A percentile compares a stretch with the other conserved stretches of the same genome.
Evolutionary conservation across 2,113 vertebrate species (phyloP).

Genomic region (Tautogolabrus adspersus): DNA sequence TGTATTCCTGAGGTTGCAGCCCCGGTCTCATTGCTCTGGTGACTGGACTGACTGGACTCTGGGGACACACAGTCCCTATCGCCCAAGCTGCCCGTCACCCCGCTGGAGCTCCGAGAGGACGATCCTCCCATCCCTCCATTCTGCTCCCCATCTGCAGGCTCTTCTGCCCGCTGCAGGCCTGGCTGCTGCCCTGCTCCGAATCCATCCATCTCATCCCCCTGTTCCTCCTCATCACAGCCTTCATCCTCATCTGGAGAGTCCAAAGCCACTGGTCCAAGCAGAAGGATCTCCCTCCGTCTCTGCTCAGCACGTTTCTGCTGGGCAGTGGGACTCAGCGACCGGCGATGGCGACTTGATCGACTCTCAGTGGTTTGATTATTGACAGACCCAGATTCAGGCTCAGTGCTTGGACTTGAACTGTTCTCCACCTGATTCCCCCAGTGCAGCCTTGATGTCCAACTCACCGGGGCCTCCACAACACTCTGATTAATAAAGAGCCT

Average conservation of each 20-base stretch:
- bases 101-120: constrained; percentile 82
- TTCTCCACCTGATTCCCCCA: constrained; percentile 63
- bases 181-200: constrained; percentile 5
- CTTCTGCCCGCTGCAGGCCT: constrained; percentile 18
- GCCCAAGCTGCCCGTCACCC: constrained; percentile 83
- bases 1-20: constrained; percentile 82
- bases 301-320: constrained; percentile 79
- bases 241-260: constrained; percentile 79
- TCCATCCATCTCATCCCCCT: constrained; percentile 25
- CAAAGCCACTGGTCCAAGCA: constrained; percentile 79
- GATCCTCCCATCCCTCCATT: constrained; percentile 66
- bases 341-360: background rate
- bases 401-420: constrained; percentile 13
- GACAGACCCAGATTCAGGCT: constrained; percentile 7
- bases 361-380: background rate
- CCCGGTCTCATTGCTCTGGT: constrained; percentile 82
- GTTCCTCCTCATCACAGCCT: constrained; percentile 63
- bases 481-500: constrained; percentile 74
- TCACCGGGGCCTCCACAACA: constrained; percentile 75
- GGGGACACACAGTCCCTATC: constrained; percentile 83
- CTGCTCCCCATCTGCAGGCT: constrained; percentile 61
- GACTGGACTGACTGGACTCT: constrained; percentile 82
- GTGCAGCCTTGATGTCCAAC: constrained; percentile 81
- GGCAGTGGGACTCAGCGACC: constrained; percentile 47
- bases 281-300: constrained; percentile 80